Percentiles rank a stretch among this genome's conserved stretches.
Evolutionary conservation across 92 coral and sea anemone species (phyloP).

Genomic region (Metridium senile): DNA sequence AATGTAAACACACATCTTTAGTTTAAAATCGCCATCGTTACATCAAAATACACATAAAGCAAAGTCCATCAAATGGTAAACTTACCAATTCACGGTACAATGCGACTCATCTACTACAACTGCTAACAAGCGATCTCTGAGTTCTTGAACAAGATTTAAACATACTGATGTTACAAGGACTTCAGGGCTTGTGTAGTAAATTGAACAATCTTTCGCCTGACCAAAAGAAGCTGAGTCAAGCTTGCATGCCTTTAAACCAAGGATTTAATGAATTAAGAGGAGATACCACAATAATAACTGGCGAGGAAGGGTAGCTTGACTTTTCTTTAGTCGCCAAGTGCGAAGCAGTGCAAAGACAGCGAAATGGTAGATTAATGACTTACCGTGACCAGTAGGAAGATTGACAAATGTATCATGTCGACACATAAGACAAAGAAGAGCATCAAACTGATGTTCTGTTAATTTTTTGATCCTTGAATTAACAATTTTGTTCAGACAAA

Average conservation of each 20-base stretch:
- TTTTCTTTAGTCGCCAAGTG: slow-evolving; percentile 24
- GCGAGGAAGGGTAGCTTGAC: slow-evolving; percentile 25
- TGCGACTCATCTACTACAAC: slow-evolving; percentile 41
- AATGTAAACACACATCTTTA: background rate
- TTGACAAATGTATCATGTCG: slow-evolving; percentile 33
- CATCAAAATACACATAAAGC: background rate
- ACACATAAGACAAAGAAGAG: slow-evolving; percentile 29
- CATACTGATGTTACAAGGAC: slow-evolving; percentile 20
- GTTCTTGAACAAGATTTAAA: slow-evolving; percentile 22
- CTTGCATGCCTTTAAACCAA: slow-evolving; percentile 29
- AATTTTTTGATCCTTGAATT: slow-evolving; percentile 5
- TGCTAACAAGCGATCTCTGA: slow-evolving; percentile 24
- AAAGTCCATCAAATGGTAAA: background rate
- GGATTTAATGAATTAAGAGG: slow-evolving; percentile 30
- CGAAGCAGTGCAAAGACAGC: slow-evolving; percentile 22
- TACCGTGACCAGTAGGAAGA: slow-evolving; percentile 39
- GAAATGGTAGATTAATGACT: slow-evolving; percentile 30
- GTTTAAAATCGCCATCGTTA: background rate
- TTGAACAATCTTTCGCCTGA: slow-evolving; percentile 9
- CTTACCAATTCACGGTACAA: slow-evolving; percentile 33
- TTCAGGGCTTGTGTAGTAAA: slow-evolving; percentile 28
- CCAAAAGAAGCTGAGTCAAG: slow-evolving; percentile 8
- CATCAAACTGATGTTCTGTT: slow-evolving; percentile 29
- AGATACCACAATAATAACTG: slow-evolving; percentile 31
- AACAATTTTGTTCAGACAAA: slow-evolving; percentile 9